phyloP scores from a whole-genome alignment of 1,140 invertebrate species.

The Neodiprion virginianus region DNA sequence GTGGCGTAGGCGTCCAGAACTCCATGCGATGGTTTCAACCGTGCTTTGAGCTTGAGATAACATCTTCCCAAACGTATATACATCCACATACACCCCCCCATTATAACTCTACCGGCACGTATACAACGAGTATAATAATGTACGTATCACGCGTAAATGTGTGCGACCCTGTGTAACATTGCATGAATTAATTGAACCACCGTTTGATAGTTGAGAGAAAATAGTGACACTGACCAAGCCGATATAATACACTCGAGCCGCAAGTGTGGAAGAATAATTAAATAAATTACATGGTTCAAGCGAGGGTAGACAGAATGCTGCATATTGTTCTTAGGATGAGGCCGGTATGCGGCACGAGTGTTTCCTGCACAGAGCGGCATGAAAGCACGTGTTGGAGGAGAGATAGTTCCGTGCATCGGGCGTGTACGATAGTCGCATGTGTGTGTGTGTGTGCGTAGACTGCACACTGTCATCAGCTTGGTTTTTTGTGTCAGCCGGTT shows the following conservation, averaged over 20 bases:
- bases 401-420: too few species aligned
- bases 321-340: too few species aligned
- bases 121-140: not conserved
- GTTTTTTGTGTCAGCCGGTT: constrained; percentile 61
- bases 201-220: constrained; percentile 1
- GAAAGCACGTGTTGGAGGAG: too few species aligned
- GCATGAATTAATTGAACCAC: not conserved
- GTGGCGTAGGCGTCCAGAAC: constrained; percentile 4
- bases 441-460: too few species aligned
- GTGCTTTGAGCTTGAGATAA: not conserved
- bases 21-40: not conserved
- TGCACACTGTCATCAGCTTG: constrained; percentile 46
- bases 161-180: not conserved
- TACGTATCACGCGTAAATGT: not conserved
- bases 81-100: not conserved
- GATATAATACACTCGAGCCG: not conserved
- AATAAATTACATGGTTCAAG: too few species aligned
- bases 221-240: not conserved
- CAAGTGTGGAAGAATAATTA: not conserved
- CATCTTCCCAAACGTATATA: not conserved
- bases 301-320: too few species aligned
- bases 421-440: too few species aligned
- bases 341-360: too few species aligned
- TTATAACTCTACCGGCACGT: not conserved
- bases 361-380: too few species aligned